Conservation (phyloP, 2,888 invertebrate species). For the Xestoiulus laeticollis region DNA sequence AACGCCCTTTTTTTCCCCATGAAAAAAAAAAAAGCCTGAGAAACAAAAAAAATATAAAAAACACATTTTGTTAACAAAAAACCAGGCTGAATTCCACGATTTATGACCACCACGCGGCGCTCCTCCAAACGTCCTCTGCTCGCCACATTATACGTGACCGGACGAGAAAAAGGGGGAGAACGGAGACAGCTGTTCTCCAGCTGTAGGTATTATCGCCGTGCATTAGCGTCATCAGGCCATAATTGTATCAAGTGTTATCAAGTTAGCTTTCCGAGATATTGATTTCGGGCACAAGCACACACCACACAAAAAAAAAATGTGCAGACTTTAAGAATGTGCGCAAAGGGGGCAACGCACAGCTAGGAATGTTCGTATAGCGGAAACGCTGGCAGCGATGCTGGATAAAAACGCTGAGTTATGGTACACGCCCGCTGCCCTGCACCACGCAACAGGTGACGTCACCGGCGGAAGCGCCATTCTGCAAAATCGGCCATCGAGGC, state of each 20-base stretch:
- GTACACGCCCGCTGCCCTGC: constrained; percentile 9
- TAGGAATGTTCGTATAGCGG: not conserved
- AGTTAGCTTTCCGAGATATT: not conserved
- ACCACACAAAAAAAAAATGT: not conserved
- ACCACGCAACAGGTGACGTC: constrained; percentile 6
- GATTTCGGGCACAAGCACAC: too few relatives aligned
- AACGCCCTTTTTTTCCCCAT: not conserved
- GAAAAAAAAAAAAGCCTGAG: not conserved
- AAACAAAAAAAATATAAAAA: not conserved
- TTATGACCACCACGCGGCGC: not conserved
- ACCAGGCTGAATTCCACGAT: not conserved
- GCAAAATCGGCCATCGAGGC: not conserved
- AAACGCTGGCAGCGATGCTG: not conserved
- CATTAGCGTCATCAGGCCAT: not conserved
- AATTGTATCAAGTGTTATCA: not conserved
- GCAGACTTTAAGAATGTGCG: not conserved
- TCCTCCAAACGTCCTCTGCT: not conserved
- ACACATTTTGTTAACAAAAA: too few relatives aligned
- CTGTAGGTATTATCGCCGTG: not conserved
- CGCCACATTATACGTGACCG: not conserved
- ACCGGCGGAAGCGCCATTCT: not conserved
- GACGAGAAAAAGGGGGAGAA: not conserved
- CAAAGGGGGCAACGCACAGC: constrained; percentile 14
- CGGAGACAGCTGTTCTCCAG: not conserved
- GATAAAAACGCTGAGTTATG: not conserved